Base-by-base conservation (phyloP, 2,888 invertebrate genomes). In the Chouioia cunea region DNA sequence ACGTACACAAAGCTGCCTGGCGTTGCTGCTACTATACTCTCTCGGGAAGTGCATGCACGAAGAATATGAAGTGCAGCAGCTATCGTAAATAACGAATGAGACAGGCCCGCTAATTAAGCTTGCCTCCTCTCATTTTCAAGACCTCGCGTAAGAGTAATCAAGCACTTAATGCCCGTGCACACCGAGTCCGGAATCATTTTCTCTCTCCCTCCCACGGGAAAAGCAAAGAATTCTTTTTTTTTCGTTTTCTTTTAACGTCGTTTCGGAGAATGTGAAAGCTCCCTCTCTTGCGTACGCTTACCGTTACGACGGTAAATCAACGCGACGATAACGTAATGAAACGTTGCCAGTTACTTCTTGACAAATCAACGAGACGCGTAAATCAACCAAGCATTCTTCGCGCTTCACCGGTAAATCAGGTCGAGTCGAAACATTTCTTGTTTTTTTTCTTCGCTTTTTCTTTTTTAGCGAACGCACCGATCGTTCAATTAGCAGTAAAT, bases 401-500 rank as follows among this genome's bases (percentile, higher is more conserved):
- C 36, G 36, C 36, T 12, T 36, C 36, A 10, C 36, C 36, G 36
- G 36, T 36, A 36, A 36, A 36, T 36, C 36, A 36, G 36, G 36
- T 12, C 36, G 36, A 36, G 36, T 36, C 36, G 36, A 36, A 36
- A 36, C 36, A 36, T 36, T 2, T 6, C 27, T 6, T 27, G 4
- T 6, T 6, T 6, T 36, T 36, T 36, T 36, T 36, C 36, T 36
- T 10, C 6, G 10, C 10, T 36, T 36, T 3, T 10, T 6, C 12
- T 12, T 36, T 44, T 36, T 27, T 10, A 36, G 47, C 46, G 15
- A 27, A 12, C 48, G 54, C 23, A 54, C 46, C 80, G 79, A 81
- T 80, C 81, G 77, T 81, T 80, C 81, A 81, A 81, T 81, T 81
- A 79, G 80, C 81, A 81, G 80, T 81, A 81, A 81, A 81, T 81